phyloP scores from a whole-genome alignment of 2,113 vertebrate genomes.

The Neoarius graeffei region DNA sequence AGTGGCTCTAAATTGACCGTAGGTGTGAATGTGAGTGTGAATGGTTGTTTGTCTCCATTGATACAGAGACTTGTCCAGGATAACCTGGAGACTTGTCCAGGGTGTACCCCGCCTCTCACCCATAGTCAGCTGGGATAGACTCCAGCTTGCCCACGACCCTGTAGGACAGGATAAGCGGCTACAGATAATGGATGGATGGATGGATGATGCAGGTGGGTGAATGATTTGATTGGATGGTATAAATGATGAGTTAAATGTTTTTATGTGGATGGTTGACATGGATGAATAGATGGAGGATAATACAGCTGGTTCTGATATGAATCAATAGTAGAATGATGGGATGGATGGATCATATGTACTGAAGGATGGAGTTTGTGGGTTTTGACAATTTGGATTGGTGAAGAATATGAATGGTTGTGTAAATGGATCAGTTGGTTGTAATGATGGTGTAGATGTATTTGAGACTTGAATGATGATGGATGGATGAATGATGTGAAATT shows the following conservation, averaged over 20 bases:
- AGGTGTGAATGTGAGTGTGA: too few species aligned
- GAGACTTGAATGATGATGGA: background rate
- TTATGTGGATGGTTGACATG: background rate
- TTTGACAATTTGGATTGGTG: background rate
- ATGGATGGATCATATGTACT: background rate
- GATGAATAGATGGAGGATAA: background rate
- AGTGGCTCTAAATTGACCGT: too few species aligned
- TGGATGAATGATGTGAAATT: background rate
- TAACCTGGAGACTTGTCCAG: too few species aligned
- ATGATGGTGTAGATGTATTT: background rate
- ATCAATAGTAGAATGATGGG: background rate
- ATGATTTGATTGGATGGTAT: background rate
- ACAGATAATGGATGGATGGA: background rate
- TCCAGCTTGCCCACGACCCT: too few species aligned
- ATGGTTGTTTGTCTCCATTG: too few species aligned
- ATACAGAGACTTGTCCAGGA: too few species aligned
- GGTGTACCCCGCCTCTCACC: too few species aligned
- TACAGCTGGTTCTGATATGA: background rate
- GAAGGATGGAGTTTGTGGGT: background rate
- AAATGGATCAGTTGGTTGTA: background rate
- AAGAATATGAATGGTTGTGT: background rate
- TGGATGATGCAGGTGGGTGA: background rate
- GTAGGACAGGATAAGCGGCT: too few species aligned
- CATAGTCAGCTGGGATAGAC: too few species aligned
- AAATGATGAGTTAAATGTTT: too few species aligned